Conservation (phyloP, 2,113 vertebrate species). For the Zosterops japonicus region DNA sequence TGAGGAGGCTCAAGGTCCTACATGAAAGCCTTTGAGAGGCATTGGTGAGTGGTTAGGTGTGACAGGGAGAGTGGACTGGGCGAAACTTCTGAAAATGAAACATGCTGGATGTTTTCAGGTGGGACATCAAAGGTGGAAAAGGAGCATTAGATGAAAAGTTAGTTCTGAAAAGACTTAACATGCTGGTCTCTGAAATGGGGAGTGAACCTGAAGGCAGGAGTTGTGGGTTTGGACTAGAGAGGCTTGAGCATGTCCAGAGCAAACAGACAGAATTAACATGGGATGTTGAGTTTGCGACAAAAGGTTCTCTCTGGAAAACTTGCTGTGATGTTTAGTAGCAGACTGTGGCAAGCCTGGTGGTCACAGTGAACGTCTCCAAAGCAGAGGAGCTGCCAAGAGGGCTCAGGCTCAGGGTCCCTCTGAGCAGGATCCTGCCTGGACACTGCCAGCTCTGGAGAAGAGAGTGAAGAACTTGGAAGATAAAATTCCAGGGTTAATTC, state of each 20-base stretch:
- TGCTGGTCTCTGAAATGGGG: background rate
- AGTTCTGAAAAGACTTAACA: background rate
- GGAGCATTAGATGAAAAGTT: background rate
- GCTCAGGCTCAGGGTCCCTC: background rate
- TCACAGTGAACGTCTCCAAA: background rate
- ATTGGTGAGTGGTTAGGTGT: background rate
- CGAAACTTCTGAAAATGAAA: background rate
- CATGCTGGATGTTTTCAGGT: background rate
- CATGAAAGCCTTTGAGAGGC: background rate
- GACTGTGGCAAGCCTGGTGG: background rate
- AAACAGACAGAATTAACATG: background rate
- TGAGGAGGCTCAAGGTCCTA: background rate
- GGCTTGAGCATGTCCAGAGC: background rate
- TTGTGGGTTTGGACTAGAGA: background rate
- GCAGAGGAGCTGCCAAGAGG: background rate
- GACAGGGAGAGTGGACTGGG: background rate
- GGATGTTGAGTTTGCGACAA: background rate
- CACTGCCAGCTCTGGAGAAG: background rate
- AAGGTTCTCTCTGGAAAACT: background rate
- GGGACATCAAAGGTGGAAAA: background rate
- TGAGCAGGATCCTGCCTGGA: background rate
- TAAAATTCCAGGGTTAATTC: background rate
- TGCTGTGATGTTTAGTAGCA: background rate
- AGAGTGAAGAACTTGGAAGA: background rate
- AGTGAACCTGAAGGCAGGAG: background rate